phyloP scores from a whole-genome alignment of 2,888 invertebrate species.

The Drosophila birchii region DNA sequence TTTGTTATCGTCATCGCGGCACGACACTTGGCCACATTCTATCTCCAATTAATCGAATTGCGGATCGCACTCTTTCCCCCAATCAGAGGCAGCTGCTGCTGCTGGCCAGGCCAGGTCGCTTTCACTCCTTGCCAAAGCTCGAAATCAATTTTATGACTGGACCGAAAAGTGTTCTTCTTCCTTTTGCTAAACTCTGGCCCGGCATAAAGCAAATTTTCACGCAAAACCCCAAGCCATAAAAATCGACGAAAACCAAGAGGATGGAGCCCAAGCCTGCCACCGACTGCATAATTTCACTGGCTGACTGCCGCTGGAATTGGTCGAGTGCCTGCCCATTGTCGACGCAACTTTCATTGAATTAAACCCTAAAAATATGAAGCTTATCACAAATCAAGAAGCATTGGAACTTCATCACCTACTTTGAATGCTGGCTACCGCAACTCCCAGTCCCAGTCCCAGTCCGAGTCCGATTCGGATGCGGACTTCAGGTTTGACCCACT shows the following conservation, averaged over 20 bases:
- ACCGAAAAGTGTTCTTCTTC: conserved; percentile 45
- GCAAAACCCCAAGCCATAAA: conserved; percentile 41
- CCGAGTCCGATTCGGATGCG: neutral
- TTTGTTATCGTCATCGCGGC: conserved; percentile 34
- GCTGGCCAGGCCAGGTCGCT: conserved; percentile 43
- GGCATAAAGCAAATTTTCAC: conserved; percentile 69
- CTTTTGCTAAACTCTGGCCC: conserved; percentile 75
- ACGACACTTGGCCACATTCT: conserved; percentile 38
- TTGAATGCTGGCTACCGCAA: conserved; percentile 81
- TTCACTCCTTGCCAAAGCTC: conserved; percentile 66
- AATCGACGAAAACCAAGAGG: conserved; percentile 1
- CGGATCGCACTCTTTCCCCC: conserved; percentile 30
- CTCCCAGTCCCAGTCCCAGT: neutral
- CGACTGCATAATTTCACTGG: conserved; percentile 75
- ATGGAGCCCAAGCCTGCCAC: conserved; percentile 32
- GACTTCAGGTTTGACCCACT: conserved; percentile 65
- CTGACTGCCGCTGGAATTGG: conserved; percentile 48
- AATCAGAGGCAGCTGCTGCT: conserved; percentile 36
- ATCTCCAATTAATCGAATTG: conserved; percentile 41
- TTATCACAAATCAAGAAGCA: conserved; percentile 82
- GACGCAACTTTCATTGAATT: conserved; percentile 78
- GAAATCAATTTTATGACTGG: conserved; percentile 78
- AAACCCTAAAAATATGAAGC: conserved; percentile 81
- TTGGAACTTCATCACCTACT: conserved; percentile 82
- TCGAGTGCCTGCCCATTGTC: conserved; percentile 59